Conservation (phyloP, 2,888 invertebrate species). For the Phrixothrix hirtus region DNA sequence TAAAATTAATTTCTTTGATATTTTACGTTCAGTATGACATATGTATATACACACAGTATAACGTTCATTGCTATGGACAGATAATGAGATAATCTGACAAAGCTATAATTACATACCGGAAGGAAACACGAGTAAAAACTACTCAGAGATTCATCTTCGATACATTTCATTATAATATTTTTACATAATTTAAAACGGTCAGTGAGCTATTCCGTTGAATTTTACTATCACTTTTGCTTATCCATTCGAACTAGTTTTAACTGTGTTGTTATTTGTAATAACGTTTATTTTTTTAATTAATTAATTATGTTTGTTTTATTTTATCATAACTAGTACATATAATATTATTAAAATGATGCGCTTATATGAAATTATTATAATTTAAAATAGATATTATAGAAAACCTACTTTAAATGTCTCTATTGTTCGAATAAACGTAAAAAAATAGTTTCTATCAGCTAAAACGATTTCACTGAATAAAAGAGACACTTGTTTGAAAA, state of each 20-base stretch:
- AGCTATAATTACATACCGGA: conserved; percentile 57
- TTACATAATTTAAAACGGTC: conserved; percentile 55
- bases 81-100: conserved; percentile 55
- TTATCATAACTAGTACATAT: no score
- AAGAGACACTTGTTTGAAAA: conserved; percentile 38
- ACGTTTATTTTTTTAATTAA: no score
- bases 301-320: no score
- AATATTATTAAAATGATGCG: no score
- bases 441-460: no score
- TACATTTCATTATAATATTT: conserved; percentile 57
- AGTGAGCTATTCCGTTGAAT: conserved; percentile 37
- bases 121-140: conserved; percentile 58
- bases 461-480: conserved; percentile 21
- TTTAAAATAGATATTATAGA: no score
- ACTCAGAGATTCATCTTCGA: conserved; percentile 57
- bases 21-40: not conserved
- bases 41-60: conserved; percentile 31
- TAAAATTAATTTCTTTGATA: no score
- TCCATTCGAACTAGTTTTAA: not conserved
- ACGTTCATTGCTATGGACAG: conserved; percentile 49
- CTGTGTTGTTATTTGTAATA: not conserved
- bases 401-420: no score
- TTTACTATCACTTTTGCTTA: conserved; percentile 24
- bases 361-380: no score
- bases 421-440: no score